Evolutionary conservation across 2,888 invertebrate species (phyloP).

Genomic region (Morpho achilles): DNA sequence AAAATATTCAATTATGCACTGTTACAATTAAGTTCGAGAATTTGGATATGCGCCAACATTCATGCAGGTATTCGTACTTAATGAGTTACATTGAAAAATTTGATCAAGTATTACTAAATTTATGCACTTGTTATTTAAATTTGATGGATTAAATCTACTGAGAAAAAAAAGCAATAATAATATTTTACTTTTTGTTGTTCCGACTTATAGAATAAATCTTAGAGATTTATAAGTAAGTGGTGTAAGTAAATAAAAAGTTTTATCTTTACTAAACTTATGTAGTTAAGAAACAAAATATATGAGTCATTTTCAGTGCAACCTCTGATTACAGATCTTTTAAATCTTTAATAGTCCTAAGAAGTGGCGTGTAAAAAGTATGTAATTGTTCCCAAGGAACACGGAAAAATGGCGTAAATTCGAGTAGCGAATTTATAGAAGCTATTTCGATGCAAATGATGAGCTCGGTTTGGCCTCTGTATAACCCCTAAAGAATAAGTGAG

Average conservation of each 20-base stretch:
- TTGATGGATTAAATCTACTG: too few species aligned
- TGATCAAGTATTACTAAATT: too few species aligned
- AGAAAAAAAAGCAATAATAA: too few species aligned
- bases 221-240: too few species aligned
- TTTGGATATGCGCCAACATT: constrained; percentile 8
- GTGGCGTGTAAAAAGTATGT: constrained; percentile 65
- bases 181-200: too few species aligned
- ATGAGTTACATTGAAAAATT: not conserved
- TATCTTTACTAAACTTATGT: not conserved
- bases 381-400: constrained; percentile 73
- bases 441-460: constrained; percentile 78
- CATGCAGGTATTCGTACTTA: constrained; percentile 4
- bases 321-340: too few species aligned
- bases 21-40: constrained; percentile 1
- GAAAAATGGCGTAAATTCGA: constrained; percentile 74
- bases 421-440: constrained; percentile 77
- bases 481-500: constrained; percentile 74
- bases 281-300: not conserved
- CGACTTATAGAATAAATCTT: too few species aligned
- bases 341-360: constrained; percentile 54
- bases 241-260: not conserved
- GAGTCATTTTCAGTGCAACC: too few species aligned
- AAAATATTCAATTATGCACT: constrained; percentile 1
- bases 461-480: constrained; percentile 61
- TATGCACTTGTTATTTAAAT: too few species aligned